Evolutionary conservation across 1,140 invertebrate species (phyloP).

Genomic region (Scaptomyza graminum): DNA sequence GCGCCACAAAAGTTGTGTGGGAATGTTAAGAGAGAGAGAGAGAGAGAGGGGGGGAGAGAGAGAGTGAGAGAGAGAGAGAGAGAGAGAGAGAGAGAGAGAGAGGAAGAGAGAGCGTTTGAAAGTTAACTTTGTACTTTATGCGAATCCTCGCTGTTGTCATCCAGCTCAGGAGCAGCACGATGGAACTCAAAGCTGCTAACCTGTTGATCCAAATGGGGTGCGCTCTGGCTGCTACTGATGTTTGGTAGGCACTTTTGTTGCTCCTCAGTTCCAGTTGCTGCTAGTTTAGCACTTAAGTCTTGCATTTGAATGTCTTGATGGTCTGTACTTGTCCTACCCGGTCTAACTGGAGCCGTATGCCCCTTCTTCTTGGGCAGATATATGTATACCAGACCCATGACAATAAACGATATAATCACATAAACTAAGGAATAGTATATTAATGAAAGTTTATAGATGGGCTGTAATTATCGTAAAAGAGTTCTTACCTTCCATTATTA

Average conservation of each 20-base stretch:
- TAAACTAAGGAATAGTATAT: slow-evolving; percentile 15
- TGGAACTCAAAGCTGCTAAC: slow-evolving; percentile 34
- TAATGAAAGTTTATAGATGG: neutral
- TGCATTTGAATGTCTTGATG: slow-evolving; percentile 5
- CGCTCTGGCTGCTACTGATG: neutral
- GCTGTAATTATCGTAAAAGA: neutral
- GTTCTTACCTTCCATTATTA: slow-evolving; percentile 33
- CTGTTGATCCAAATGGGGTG: slow-evolving; percentile 17
- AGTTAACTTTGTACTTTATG: slow-evolving; percentile 8
- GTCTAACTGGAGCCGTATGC: neutral
- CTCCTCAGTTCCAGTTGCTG: neutral
- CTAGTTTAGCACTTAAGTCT: neutral
- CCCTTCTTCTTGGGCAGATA: slow-evolving; percentile 7
- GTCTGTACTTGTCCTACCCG: neutral
- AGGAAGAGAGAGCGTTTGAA: neutral
- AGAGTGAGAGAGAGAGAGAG: too few relatives aligned
- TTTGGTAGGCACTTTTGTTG: neutral
- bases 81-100: neutral
- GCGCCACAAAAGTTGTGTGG: slow-evolving; percentile 14
- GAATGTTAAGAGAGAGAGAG: slow-evolving; percentile 24
- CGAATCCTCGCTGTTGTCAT: slow-evolving; percentile 8
- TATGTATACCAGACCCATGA: slow-evolving; percentile 25
- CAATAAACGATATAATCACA: slow-evolving; percentile 34
- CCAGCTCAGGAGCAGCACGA: slow-evolving; percentile 9
- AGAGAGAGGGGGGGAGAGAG: too few relatives aligned